phyloP scores from a whole-genome alignment of 1,140 invertebrate species.

The Drosophila funebris region DNA sequence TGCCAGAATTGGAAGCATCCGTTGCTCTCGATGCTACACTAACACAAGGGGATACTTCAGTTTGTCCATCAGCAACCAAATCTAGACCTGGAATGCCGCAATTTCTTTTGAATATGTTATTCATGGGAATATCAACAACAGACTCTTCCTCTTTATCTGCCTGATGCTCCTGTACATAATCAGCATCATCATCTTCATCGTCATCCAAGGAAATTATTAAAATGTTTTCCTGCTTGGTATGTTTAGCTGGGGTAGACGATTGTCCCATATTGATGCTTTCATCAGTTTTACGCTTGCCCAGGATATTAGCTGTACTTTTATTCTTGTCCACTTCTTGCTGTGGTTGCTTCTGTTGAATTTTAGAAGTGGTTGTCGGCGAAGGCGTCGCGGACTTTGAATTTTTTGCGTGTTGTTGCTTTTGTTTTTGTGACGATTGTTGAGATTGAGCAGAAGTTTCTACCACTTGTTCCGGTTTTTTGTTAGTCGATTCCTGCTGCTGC shows the following conservation, averaged over 20 bases:
- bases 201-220: constrained; percentile 64
- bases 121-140: constrained; percentile 44
- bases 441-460: too few relatives aligned
- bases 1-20: not conserved
- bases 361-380: not conserved
- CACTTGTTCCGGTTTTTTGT: too few relatives aligned
- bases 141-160: not conserved
- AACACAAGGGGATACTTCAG: not conserved
- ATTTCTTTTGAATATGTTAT: constrained; percentile 77
- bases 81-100: constrained; percentile 87
- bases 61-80: constrained; percentile 83
- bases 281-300: constrained; percentile 47
- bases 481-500: too few relatives aligned
- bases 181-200: constrained; percentile 55
- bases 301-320: not conserved
- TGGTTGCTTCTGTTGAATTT: not conserved
- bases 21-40: too few relatives aligned
- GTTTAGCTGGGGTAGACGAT: constrained; percentile 34
- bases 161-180: not conserved
- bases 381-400: not conserved
- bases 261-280: not conserved
- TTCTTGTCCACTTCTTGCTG: not conserved
- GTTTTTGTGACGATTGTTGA: too few relatives aligned
- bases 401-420: too few relatives aligned
- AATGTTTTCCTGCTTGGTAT: constrained; percentile 42